Conservation (phyloP, 2,888 invertebrate genomes). For the Sclerodermus sp. region DNA sequence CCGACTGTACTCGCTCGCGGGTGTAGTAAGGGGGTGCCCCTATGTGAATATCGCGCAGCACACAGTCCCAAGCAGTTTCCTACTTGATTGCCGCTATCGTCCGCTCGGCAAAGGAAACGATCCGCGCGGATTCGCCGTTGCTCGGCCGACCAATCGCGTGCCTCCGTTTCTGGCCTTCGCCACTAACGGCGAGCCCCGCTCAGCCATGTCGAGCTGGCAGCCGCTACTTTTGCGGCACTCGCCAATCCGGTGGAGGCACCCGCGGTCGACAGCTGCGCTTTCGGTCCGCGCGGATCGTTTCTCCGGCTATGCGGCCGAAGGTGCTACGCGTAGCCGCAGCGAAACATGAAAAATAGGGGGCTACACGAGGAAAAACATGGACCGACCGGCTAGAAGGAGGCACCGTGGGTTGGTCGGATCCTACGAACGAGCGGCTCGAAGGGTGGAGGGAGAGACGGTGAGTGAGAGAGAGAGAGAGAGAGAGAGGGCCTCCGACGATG, state of each 20-base stretch:
- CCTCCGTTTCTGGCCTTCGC: conserved; percentile 22
- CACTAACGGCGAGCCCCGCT: conserved; percentile 16
- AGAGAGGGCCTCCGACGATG: conserved; percentile 35
- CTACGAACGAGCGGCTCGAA: conserved; percentile 30
- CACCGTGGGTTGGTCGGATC: conserved; percentile 32
- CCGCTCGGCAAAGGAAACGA: conserved; percentile 48
- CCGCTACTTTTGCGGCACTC: conserved; percentile 14
- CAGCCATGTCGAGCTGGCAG: conserved; percentile 1
- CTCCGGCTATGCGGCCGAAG: conserved; percentile 44
- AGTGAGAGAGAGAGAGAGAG: conserved; percentile 17
- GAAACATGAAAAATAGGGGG: conserved; percentile 59
- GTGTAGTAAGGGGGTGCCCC: conserved; percentile 40
- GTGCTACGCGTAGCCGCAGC: conserved; percentile 58
- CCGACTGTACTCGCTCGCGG: conserved; percentile 3
- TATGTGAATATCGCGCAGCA: conserved; percentile 55
- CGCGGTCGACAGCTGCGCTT: conserved; percentile 31
- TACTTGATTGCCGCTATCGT: conserved; percentile 59
- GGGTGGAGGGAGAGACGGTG: conserved; percentile 24
- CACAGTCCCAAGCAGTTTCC: conserved; percentile 58
- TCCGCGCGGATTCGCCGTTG: conserved; percentile 47
- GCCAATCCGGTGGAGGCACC: conserved; percentile 38
- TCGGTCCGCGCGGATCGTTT: conserved; percentile 47
- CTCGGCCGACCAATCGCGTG: conserved; percentile 33
- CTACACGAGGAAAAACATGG: conserved; percentile 57
- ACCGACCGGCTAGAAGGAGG: conserved; percentile 25